Evolutionary conservation across 2,113 vertebrate genomes (phyloP).

Genomic region (Struthio camelus): DNA sequence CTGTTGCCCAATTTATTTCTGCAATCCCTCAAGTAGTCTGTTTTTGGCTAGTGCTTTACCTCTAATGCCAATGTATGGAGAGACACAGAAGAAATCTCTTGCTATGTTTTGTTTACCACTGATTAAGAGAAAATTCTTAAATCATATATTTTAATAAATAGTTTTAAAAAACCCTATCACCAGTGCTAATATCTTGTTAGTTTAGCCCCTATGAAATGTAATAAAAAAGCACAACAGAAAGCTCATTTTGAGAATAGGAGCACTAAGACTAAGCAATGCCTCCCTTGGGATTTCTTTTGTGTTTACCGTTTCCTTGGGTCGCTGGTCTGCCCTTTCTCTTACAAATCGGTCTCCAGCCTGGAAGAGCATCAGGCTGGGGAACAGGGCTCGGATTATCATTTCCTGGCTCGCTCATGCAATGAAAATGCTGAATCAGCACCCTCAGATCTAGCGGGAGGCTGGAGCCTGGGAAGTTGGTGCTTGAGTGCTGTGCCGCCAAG

Average conservation of each 20-base stretch:
- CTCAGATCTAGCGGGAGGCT: not conserved
- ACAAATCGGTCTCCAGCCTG: not conserved
- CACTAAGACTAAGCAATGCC: not conserved
- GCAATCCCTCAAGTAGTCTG: not conserved
- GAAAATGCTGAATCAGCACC: not conserved
- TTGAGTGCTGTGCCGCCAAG: fast-evolving
- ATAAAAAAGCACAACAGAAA: not conserved
- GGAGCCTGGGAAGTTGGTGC: not conserved
- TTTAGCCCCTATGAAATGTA: not conserved
- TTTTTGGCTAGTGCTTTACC: not conserved
- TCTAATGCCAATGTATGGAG: fast-evolving
- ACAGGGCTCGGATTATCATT: not conserved
- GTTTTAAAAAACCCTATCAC: not conserved
- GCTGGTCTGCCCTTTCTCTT: not conserved
- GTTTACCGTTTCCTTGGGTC: not conserved
- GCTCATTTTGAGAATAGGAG: not conserved
- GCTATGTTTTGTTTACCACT: not conserved
- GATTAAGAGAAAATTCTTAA: not conserved
- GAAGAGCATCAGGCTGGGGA: not conserved
- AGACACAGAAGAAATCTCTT: not conserved
- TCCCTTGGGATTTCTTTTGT: not conserved
- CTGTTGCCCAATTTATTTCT: not conserved
- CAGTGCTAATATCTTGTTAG: not conserved
- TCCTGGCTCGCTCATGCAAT: not conserved
- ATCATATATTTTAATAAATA: not conserved